Evolutionary conservation across 2,797 vertebrate genomes (phyloP), one percentile per base, ranked within the genome.

Genomic region (Malurus leucopterus): DNA sequence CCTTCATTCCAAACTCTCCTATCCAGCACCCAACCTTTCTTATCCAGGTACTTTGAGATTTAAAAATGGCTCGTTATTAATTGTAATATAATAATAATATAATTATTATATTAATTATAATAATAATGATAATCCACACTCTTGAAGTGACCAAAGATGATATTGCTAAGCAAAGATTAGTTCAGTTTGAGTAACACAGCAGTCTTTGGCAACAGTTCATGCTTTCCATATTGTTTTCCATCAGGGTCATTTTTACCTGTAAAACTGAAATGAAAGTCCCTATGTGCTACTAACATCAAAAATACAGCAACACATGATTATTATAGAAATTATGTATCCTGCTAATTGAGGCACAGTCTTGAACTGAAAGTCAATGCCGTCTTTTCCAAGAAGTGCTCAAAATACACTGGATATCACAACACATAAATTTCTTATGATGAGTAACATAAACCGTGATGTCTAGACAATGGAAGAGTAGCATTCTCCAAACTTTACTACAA

Each of bases 21-120:
- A 73, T 46, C 27, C 51, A 71, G 46, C 21, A 50, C 34, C 13
- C 38, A 49, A 49, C 49, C 29, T 40, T 21, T 47, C 21, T 26
- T n/a, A 80, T 44, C 13, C 5, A 55, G 11, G 27, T 14, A 73
- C 22, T 36, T 36, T 41, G 26, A 30, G 38, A 77, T 55, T 84
- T 82, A 80, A 78, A 41, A 44, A 1, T 88, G 41, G 51, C 41
- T 90, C 36, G 77, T 77, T 90, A 95, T 91, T 92, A 70, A 46
- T 23, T 46, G 44, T 22, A 11, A 22, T 43, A 74, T 17, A 21
- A 15, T 13, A 36, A 32, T 22, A 36, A 30, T 23, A 44, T 43
- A 43, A 19, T 17, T 18, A 30, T 16, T 54, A 15, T 36, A 61
- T 21, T 12, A 34, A 30, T 12, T 32, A 34, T 2, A 38, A 47